Evolutionary conservation across 2,888 invertebrate species (phyloP).

Genomic region (Folsomia manolachei): DNA sequence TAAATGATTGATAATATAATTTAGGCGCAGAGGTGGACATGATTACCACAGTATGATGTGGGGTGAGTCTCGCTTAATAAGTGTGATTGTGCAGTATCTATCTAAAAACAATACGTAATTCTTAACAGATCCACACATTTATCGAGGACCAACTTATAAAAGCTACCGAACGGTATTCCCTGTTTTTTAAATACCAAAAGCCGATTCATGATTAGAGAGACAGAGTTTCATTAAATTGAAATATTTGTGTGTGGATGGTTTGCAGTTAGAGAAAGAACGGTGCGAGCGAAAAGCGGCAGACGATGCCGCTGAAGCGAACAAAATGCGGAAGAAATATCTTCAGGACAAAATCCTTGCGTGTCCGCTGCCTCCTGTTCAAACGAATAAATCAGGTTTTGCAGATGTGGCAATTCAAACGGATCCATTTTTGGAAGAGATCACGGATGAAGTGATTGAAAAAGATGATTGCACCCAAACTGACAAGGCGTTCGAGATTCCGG

Average conservation of each 20-base stretch:
- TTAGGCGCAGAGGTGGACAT: conserved; percentile 55
- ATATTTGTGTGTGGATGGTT: not conserved
- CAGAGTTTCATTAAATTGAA: not conserved
- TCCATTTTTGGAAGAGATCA: conserved; percentile 39
- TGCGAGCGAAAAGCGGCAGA: conserved; percentile 22
- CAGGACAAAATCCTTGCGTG: conserved; percentile 25
- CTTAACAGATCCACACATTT: conserved; percentile 66
- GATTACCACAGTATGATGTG: conserved; percentile 81
- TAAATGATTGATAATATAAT: conserved; percentile 10
- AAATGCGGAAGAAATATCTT: not conserved
- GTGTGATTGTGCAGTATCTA: too few relatives aligned
- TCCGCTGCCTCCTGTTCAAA: conserved; percentile 11
- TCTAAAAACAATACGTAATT: not conserved
- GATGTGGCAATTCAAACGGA: conserved; percentile 37
- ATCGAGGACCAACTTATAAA: conserved; percentile 74
- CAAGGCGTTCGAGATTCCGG: conserved; percentile 73
- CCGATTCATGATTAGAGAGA: too few relatives aligned
- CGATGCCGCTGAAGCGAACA: not conserved
- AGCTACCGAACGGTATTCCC: conserved; percentile 17
- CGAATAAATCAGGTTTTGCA: conserved; percentile 19
- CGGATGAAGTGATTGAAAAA: conserved; percentile 58
- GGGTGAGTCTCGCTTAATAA: conserved; percentile 55
- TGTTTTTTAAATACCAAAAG: not conserved
- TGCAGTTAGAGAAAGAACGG: conserved; percentile 28
- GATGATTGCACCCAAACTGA: conserved; percentile 85